phyloP scores from a whole-genome alignment of 2,797 vertebrate genomes.

The Alosa sapidissima region DNA sequence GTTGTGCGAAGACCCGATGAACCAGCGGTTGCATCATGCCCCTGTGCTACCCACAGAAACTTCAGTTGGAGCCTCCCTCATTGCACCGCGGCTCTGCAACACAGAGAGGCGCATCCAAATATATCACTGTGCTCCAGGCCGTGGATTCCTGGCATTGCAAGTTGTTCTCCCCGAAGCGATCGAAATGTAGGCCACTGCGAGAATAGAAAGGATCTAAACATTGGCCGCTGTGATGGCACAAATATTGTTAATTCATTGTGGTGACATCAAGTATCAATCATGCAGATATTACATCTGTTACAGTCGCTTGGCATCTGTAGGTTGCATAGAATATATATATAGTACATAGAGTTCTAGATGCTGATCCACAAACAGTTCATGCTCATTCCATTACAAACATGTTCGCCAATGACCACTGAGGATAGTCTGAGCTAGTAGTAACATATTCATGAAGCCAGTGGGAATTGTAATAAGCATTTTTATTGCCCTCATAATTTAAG shows the following conservation, averaged over 20 bases:
- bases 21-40: background rate
- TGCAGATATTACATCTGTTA: background rate
- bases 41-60: background rate
- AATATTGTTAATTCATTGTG: conserved; percentile 10
- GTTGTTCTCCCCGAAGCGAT: conserved; percentile 57
- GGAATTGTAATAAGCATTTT: background rate
- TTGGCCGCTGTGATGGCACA: conserved; percentile 22
- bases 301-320: background rate
- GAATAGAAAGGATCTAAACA: conserved; percentile 51
- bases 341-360: background rate
- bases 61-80: conserved; percentile 31
- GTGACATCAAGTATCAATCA: conserved; percentile 21
- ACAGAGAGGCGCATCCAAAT: conserved; percentile 66
- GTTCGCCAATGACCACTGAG: background rate
- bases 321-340: background rate
- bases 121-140: conserved; percentile 64
- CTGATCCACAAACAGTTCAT: background rate
- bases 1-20: background rate
- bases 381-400: background rate
- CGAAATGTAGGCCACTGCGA: conserved; percentile 64
- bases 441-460: background rate
- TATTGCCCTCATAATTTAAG: background rate
- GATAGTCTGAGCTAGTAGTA: background rate
- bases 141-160: conserved; percentile 67
- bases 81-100: conserved; percentile 40